Percentiles rank a stretch among this genome's conserved stretches.
Evolutionary conservation across 1,140 invertebrate species (phyloP).

Genomic region (Zaprionus gabonicus): DNA sequence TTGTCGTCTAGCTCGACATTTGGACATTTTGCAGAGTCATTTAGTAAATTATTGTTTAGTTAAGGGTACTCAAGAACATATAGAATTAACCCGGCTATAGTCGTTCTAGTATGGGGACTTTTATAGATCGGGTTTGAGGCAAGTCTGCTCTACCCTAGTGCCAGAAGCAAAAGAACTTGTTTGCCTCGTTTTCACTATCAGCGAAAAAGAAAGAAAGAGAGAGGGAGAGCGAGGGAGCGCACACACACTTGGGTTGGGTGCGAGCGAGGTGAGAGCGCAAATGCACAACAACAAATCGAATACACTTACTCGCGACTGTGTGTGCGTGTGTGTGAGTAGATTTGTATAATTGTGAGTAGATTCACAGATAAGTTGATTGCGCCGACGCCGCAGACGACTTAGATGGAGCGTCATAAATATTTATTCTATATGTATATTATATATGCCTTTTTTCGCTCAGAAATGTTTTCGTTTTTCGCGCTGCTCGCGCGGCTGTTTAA

Average conservation of each 20-base stretch:
- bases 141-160: slow-evolving; percentile 59
- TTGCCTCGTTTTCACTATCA: slow-evolving; percentile 61
- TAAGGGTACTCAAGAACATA: slow-evolving; percentile 10
- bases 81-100: background rate
- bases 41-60: slow-evolving; percentile 12
- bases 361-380: slow-evolving; percentile 65
- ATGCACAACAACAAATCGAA: slow-evolving; percentile 58
- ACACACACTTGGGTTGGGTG: slow-evolving; percentile 3
- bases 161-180: slow-evolving; percentile 52
- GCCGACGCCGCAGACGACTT: slow-evolving; percentile 47
- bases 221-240: slow-evolving; percentile 14
- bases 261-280: slow-evolving; percentile 12
- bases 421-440: slow-evolving; percentile 52
- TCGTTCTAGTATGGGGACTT: slow-evolving; percentile 9
- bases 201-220: slow-evolving; percentile 18
- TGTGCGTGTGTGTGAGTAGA: slow-evolving; percentile 26
- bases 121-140: slow-evolving; percentile 44
- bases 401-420: slow-evolving; percentile 79
- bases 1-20: background rate
- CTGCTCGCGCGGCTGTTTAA: slow-evolving; percentile 38
- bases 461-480: slow-evolving; percentile 73
- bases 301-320: slow-evolving; percentile 15
- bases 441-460: slow-evolving; percentile 39
- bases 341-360: slow-evolving; percentile 36
- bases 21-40: background rate